Percentiles rank a stretch among this genome's conserved stretches.
These are phyloP conservation scores for Pyrochroa serraticornis DNA, from an alignment of 2,888 invertebrate species.

Conservation along the genomic window DNA sequence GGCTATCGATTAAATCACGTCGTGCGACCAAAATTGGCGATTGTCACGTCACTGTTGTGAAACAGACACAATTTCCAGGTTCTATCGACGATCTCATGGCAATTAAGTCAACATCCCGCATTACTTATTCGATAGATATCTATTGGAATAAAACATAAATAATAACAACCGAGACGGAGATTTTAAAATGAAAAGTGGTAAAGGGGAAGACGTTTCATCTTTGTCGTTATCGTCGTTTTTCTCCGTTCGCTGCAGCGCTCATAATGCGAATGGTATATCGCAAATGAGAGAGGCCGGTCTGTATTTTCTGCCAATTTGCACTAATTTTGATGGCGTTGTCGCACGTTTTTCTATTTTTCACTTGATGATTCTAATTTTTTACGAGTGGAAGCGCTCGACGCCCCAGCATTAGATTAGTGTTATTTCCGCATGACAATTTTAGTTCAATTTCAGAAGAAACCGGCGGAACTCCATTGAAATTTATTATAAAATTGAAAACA, in stretches of 20 bases:
- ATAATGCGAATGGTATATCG: constrained; percentile 19
- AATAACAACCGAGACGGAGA: constrained; percentile 1
- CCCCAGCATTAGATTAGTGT: constrained; percentile 53
- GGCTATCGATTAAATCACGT: constrained; percentile 15
- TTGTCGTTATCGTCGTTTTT: background rate
- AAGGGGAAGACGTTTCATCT: too few species aligned
- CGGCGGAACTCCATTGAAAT: constrained; percentile 29
- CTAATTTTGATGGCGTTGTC: constrained; percentile 60
- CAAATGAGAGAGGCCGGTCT: constrained; percentile 45
- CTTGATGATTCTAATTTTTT: constrained; percentile 57
- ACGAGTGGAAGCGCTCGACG: constrained; percentile 51
- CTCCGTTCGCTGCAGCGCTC: constrained; percentile 9
- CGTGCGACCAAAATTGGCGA: constrained; percentile 17
- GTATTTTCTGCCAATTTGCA: constrained; percentile 59
- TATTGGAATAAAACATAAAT: constrained; percentile 4
- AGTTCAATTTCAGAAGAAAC: constrained; percentile 32
- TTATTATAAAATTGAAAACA: constrained; percentile 31
- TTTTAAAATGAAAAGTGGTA: too few species aligned
- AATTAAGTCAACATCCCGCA: constrained; percentile 13
- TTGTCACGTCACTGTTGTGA: constrained; percentile 16
- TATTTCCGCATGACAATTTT: constrained; percentile 55
- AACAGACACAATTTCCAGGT: constrained; percentile 17
- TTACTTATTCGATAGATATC: constrained; percentile 7
- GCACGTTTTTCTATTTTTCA: constrained; percentile 58
- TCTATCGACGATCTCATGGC: constrained; percentile 22